A percentile compares a stretch with the other conserved stretches of the same genome.
phyloP scores from a whole-genome alignment of 35 echinoderm and acorn worm species.

The Nesometra sesokonis region DNA sequence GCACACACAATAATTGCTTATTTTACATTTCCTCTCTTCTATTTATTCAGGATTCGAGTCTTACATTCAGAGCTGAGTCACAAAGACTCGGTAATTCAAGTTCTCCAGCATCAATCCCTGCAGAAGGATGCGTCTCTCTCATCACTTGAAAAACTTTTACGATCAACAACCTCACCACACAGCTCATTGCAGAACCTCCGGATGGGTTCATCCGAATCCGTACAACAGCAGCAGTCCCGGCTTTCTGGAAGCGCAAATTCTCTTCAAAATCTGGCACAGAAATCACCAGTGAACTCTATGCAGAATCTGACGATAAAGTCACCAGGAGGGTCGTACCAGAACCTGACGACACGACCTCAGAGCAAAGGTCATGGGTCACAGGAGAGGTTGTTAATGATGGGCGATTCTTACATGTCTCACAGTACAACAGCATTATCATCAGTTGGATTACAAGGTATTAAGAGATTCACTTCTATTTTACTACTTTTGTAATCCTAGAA shows the following conservation, averaged over 20 bases:
- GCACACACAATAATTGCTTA: too few species aligned
- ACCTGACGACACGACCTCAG: conserved; percentile 9
- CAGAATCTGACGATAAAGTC: conserved; percentile 62
- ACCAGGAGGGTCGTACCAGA: conserved; percentile 73
- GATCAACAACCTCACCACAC: not conserved
- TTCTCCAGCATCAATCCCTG: conserved; percentile 48
- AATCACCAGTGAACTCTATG: conserved; percentile 55
- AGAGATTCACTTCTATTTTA: too few species aligned
- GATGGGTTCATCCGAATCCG: conserved; percentile 2
- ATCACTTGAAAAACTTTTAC: conserved; percentile 11
- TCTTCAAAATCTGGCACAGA: not conserved
- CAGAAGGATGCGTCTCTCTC: conserved; percentile 46
- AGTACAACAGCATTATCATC: conserved; percentile 72
- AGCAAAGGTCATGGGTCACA: conserved; percentile 45
- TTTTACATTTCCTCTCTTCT: too few species aligned
- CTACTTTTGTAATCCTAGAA: too few species aligned
- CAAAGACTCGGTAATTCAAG: conserved; percentile 65
- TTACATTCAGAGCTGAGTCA: conserved; percentile 60
- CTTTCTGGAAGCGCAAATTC: not conserved
- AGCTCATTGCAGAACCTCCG: conserved; percentile 16
- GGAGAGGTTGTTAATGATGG: conserved; percentile 30
- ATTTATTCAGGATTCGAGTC: conserved; percentile 35
- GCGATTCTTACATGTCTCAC: conserved; percentile 50
- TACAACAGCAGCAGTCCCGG: not conserved
- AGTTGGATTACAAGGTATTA: conserved; percentile 10